Base-by-base conservation (phyloP, 2,888 invertebrate genomes). In the Atrina japonica region DNA sequence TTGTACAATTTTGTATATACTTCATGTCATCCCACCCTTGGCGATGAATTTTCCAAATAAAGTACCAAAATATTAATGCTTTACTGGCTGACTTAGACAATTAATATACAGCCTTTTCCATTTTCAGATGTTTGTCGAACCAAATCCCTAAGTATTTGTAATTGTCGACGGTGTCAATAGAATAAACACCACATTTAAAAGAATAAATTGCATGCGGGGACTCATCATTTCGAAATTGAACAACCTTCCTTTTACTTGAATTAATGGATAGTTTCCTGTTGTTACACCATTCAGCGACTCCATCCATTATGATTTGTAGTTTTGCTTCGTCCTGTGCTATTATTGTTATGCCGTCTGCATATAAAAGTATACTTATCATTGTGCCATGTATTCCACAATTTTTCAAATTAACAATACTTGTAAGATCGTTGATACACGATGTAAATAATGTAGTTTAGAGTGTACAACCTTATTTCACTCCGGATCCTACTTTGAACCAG, bases 131-230 rank as follows among this genome's bases (percentile, higher is more conserved):
- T 43, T 73, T 61, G 23, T 69, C 53, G n/a, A 73, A 59, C 73
- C 69, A 73, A 7, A 73, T 16, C 6, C 73, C 73, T 41, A 66
- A 41, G 47, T 73, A 73, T 35, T 67, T 72, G 21, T 72, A 67
- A 21, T 55, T 52, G 6, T 59, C 49, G 29, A 27, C 52, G 9
- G 6, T 35, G 6, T 67, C 27, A 21, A 49, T 16, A 59, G 21
- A 18, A 11, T 35, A 21, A 7, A 23, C 21, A 1, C 53, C 52
- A 58, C 66, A 66, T 5, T 9, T 14, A 23, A 66, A 66, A 1
- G 3, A 6, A 35, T 7, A 16, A 16, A 1, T 11, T 7, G 6
- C 21, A n/a, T 27, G 2, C 11, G 5, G 18, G 27, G 40, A 45
- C 18, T 58, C 58, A 16, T 52, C 14, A 6, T n/a, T n/a, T n/a